Conservation (phyloP, 2,888 invertebrate species). For the Nasonia oneida region DNA sequence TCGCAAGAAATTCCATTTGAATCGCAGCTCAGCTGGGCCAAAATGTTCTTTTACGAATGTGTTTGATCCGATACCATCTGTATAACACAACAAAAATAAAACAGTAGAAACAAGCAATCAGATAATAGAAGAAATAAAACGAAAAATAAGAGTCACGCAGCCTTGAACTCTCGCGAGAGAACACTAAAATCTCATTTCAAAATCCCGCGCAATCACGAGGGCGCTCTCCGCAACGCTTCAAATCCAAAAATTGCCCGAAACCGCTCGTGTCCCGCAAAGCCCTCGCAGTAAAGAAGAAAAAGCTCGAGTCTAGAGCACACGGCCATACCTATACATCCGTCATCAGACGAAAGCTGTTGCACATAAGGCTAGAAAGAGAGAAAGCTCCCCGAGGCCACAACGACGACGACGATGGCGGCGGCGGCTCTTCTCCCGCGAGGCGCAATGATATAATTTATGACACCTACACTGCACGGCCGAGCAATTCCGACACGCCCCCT, state of each 20-base stretch:
- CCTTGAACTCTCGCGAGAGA: too few species aligned
- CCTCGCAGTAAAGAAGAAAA: background rate
- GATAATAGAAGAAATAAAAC: too few species aligned
- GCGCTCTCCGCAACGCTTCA: background rate
- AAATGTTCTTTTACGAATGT: background rate
- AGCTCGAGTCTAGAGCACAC: background rate
- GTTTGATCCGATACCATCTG: background rate
- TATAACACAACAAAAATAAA: background rate
- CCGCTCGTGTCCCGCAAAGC: background rate
- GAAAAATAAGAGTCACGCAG: too few species aligned
- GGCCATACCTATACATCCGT: background rate
- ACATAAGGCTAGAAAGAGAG: background rate
- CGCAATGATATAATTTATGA: conserved; percentile 66
- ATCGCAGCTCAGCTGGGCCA: background rate
- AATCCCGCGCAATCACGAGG: background rate
- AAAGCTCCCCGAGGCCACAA: background rate
- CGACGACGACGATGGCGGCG: background rate
- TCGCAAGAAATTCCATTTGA: background rate
- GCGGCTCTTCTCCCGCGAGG: conserved; percentile 37
- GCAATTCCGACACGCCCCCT: conserved; percentile 48
- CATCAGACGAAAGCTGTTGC: background rate
- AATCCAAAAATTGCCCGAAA: background rate
- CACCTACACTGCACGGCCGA: conserved; percentile 60
- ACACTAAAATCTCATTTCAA: background rate
- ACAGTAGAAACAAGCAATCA: background rate